Evolutionary conservation across 2,797 vertebrate genomes (phyloP), one percentile per base, ranked within the genome.

Genomic region (Cyclura pinguis): DNA sequence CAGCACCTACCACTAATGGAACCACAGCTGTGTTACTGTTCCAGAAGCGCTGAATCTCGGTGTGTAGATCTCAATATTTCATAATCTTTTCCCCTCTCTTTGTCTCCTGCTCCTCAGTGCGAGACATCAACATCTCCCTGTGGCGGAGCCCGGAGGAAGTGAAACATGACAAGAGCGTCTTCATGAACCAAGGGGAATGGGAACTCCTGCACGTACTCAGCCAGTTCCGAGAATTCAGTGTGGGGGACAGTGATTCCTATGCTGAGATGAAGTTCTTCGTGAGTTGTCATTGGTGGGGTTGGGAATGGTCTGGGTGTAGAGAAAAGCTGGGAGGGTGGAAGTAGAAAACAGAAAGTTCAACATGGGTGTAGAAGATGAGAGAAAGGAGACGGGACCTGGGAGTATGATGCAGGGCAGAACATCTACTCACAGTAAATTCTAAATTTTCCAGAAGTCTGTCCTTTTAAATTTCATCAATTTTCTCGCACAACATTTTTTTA

Each of bases 101-200:
- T 47, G 6, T 89, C 9, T 47, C 78, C 86, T 18, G 1, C 91
- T 93, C 91, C 91, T 74, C 83, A 99, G 99, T 99, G 92, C 97
- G 98, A 42, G 99, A 99, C 96, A 98, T 99, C 97, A 99, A 99
- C 97, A 98, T 99, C 96, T 98, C 98, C 3, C 96, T 99, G 96
- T 98, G 98, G 98, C 97, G 99, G 90, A 98, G 96, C 91, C 98
- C 98, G 0, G 98, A 99, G 91, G 97, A 98, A 91, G 98, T 99
- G 93, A 98, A 97, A 93, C 96, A 97, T 0, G 99, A 99, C 96
- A 98, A 97, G 92, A 98, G 96, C 0, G 94, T 99, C 94, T 99
- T 99, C 98, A 98, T 99, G 98, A 99, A 99, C 97, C 98, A 99
- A 93, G 99, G 99, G 1, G 99, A 99, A 95, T 99, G 99, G 99